Conservation (phyloP, 2,113 vertebrate genomes). For the Pachycephala philippinensis region DNA sequence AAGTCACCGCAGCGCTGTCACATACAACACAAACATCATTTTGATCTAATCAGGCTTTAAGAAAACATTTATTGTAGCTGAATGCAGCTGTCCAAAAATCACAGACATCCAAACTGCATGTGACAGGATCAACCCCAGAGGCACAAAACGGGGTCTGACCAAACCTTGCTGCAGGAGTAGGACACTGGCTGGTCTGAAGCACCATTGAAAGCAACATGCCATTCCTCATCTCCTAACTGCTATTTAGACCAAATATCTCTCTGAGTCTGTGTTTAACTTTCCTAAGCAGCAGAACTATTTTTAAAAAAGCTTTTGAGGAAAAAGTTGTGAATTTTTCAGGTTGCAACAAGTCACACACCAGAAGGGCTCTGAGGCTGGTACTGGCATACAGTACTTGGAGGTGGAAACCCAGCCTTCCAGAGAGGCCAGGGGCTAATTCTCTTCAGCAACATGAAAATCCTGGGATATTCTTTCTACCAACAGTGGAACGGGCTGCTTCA, state of each 20-base stretch:
- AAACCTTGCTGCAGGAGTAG: background rate
- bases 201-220: background rate
- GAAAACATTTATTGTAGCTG: conserved; percentile 3
- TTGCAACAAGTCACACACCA: conserved; percentile 42
- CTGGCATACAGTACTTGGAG: background rate
- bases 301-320: conserved; percentile 21
- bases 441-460: background rate
- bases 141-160: background rate
- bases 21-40: conserved; percentile 9
- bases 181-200: background rate
- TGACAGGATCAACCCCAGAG: background rate
- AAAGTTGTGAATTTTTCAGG: conserved; percentile 38
- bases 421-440: conserved; percentile 2
- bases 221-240: background rate
- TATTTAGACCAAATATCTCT: background rate
- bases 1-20: background rate
- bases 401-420: background rate
- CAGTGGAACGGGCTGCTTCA: background rate
- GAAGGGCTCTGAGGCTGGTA: conserved; percentile 23
- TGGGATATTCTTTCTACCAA: background rate
- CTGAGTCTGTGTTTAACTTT: background rate
- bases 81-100: conserved; percentile 1
- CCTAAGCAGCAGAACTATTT: conserved; percentile 3
- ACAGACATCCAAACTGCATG: background rate
- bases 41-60: conserved; percentile 11